Percentiles rank a stretch among this genome's conserved stretches.
phyloP scores from a whole-genome alignment of 2,888 invertebrate species.

The Eutolmus rufibarbis region DNA sequence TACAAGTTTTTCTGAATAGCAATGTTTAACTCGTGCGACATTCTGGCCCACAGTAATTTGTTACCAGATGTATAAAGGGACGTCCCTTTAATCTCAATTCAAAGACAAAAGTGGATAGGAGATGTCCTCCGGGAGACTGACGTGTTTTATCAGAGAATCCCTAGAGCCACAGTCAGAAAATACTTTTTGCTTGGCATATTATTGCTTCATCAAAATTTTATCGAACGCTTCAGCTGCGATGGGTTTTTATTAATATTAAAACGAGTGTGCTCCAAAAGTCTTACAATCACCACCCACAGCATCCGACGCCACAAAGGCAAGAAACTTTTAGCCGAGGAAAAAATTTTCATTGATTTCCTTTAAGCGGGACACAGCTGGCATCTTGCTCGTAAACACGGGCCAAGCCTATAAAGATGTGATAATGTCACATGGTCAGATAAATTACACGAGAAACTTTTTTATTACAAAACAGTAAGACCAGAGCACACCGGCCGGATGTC shows the following conservation, averaged over 20 bases:
- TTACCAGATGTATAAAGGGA: neutral
- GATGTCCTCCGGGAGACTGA: neutral
- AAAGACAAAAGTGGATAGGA: neutral
- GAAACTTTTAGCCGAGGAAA: conserved; percentile 16
- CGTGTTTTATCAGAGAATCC: conserved; percentile 9
- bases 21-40: neutral
- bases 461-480: conserved; percentile 42
- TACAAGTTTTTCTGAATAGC: neutral
- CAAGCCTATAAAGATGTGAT: conserved; percentile 48
- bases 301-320: conserved; percentile 24
- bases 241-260: conserved; percentile 28
- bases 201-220: conserved; percentile 29
- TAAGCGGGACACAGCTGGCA: conserved; percentile 43
- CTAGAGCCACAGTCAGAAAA: neutral
- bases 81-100: neutral
- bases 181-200: conserved; percentile 26
- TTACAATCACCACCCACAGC: conserved; percentile 31
- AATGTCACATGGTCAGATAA: conserved; percentile 48
- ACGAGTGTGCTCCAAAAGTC: conserved; percentile 24
- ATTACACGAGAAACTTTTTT: conserved; percentile 47
- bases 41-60: neutral
- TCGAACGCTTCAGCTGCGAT: conserved; percentile 16
- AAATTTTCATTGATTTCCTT: conserved; percentile 44
- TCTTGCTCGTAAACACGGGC: conserved; percentile 39
- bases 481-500: neutral